Conservation (phyloP, 2,888 invertebrate species). For the Pheosia gnoma region DNA sequence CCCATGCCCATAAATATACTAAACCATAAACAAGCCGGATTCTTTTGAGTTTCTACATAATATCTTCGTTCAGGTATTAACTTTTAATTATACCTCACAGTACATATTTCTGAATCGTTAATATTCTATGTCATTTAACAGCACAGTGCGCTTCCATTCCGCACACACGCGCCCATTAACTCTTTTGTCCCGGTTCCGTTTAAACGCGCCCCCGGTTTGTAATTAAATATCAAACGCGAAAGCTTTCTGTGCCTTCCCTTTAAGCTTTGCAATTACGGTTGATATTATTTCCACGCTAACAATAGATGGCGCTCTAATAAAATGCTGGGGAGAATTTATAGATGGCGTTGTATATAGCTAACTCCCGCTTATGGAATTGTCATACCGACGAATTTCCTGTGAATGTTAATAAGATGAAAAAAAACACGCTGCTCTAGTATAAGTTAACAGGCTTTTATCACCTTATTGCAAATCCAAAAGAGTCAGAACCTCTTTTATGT, state of each 20-base stretch:
- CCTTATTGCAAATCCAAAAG: too few species aligned
- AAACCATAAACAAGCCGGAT: too few species aligned
- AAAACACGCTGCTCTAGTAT: too few species aligned
- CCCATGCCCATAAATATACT: too few species aligned
- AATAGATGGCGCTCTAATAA: not conserved
- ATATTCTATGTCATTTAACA: slow-evolving; percentile 4
- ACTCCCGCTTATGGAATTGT: too few species aligned
- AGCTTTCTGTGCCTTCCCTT: slow-evolving; percentile 24
- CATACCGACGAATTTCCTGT: too few species aligned
- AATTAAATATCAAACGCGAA: slow-evolving; percentile 37
- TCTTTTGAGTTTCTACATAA: too few species aligned
- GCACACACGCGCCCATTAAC: slow-evolving; percentile 3
- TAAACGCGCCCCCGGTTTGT: slow-evolving; percentile 10
- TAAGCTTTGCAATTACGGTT: slow-evolving; percentile 30
- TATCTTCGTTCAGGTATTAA: too few species aligned
- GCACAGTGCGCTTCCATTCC: slow-evolving; percentile 3
- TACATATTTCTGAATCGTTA: not conserved
- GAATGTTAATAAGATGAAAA: too few species aligned
- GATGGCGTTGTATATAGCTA: not conserved
- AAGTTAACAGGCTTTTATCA: too few species aligned
- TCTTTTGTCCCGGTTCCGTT: slow-evolving; percentile 5
- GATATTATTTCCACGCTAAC: not conserved
- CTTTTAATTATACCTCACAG: not conserved
- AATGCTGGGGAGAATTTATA: not conserved
- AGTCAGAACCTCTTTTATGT: too few species aligned